Evolutionary conservation across 2,797 vertebrate species (phyloP).

Genomic region (Tangara arthus): DNA sequence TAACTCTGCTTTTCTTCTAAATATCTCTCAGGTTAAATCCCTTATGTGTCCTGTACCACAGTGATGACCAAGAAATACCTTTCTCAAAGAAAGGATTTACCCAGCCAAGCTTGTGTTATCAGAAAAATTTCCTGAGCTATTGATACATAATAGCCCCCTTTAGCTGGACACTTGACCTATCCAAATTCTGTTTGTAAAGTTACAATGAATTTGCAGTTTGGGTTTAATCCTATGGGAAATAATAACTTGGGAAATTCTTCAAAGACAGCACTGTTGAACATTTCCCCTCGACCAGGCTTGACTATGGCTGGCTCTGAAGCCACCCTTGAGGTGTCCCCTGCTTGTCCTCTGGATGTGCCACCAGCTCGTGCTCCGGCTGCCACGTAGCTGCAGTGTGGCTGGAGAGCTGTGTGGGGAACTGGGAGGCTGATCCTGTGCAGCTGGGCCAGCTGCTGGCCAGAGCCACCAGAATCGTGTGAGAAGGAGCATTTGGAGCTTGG

Average conservation of each 20-base stretch:
- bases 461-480: background rate
- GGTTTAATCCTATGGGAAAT: background rate
- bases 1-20: background rate
- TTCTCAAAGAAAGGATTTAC: background rate
- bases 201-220: background rate
- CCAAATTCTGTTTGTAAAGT: background rate
- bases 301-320: background rate
- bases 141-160: fast-evolving
- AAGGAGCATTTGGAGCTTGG: background rate
- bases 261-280: fast-evolving
- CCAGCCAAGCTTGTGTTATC: fast-evolving
- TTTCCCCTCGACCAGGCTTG: background rate
- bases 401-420: fast-evolving
- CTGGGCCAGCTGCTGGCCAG: background rate
- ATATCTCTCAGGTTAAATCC: background rate
- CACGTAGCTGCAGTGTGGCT: fast-evolving
- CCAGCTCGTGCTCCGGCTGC: fast-evolving
- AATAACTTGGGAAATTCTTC: background rate
- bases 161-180: background rate
- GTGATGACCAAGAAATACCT: background rate
- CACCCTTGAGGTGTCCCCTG: background rate
- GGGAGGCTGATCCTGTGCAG: background rate
- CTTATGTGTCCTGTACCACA: background rate
- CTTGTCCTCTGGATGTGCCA: background rate
- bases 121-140: background rate